Evolutionary conservation across 2,113 vertebrate species (phyloP).

Genomic region (Neoarius graeffei): DNA sequence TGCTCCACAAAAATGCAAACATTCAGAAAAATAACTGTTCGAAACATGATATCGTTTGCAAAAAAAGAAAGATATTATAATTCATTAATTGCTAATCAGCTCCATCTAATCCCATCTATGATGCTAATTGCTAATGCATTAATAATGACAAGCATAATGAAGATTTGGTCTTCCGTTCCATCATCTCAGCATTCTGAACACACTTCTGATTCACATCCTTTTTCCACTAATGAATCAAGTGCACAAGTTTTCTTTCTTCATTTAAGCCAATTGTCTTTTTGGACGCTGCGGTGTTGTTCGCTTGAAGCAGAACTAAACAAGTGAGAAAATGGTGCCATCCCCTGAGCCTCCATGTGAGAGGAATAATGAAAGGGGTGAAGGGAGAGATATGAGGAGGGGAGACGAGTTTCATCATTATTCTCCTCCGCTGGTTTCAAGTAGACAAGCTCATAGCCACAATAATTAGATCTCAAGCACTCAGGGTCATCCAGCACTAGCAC

Average conservation of each 20-base stretch:
- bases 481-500: constrained; percentile 11
- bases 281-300: not conserved
- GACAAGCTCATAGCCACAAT: constrained; percentile 32
- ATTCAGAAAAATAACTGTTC: not conserved
- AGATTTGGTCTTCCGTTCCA: not conserved
- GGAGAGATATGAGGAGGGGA: not conserved
- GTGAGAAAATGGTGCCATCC: not conserved
- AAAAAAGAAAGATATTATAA: not conserved
- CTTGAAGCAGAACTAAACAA: constrained; percentile 38
- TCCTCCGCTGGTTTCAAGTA: constrained; percentile 10
- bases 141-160: not conserved
- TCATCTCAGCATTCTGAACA: not conserved
- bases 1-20: not conserved
- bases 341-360: not conserved
- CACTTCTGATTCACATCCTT: not conserved
- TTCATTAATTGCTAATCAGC: not conserved
- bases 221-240: constrained; percentile 9
- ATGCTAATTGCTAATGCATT: constrained; percentile 20
- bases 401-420: not conserved
- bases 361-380: constrained; percentile 27
- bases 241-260: constrained; percentile 17
- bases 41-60: not conserved
- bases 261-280: constrained; percentile 10
- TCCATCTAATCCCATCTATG: not conserved
- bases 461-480: constrained; percentile 46